These are phyloP conservation scores for Noctua janthina DNA, from an alignment of 2,888 invertebrate species.

Conservation along the genomic window DNA sequence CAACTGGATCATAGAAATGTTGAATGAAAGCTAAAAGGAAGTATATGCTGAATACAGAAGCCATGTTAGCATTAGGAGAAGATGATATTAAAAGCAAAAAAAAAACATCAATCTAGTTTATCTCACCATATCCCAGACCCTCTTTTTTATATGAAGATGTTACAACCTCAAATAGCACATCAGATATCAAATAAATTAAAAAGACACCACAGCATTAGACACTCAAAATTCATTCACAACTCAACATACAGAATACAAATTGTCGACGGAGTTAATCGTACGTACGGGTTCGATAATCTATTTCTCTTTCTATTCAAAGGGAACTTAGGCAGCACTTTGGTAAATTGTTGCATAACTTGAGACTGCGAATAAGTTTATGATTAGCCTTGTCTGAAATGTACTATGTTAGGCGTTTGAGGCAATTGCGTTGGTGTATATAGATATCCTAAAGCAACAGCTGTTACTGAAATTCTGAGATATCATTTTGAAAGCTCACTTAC, in stretches of 20 bases:
- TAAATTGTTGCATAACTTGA: conserved; percentile 77
- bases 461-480: conserved; percentile 25
- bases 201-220: conserved; percentile 12
- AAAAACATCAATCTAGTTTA: not conserved
- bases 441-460: conserved; percentile 50
- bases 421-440: conserved; percentile 55
- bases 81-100: not conserved
- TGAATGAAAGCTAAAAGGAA: conserved; percentile 9
- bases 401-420: conserved; percentile 26
- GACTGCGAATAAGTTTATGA: conserved; percentile 76
- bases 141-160: not conserved
- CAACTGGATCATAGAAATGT: not conserved
- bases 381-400: conserved; percentile 70
- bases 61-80: not conserved
- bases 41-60: not conserved
- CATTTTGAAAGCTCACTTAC: conserved; percentile 18
- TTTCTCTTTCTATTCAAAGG: conserved; percentile 76
- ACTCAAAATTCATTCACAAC: conserved; percentile 35
- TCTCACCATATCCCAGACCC: not conserved
- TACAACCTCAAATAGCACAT: not conserved
- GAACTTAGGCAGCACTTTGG: conserved; percentile 76
- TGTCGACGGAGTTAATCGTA: conserved; percentile 66
- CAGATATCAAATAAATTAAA: not conserved
- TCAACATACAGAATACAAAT: conserved; percentile 54
- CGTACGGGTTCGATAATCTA: conserved; percentile 72